A percentile compares a stretch with the other conserved stretches of the same genome.
Conservation (phyloP, 1,140 invertebrate species). For the Drosophila kanapiae region DNA sequence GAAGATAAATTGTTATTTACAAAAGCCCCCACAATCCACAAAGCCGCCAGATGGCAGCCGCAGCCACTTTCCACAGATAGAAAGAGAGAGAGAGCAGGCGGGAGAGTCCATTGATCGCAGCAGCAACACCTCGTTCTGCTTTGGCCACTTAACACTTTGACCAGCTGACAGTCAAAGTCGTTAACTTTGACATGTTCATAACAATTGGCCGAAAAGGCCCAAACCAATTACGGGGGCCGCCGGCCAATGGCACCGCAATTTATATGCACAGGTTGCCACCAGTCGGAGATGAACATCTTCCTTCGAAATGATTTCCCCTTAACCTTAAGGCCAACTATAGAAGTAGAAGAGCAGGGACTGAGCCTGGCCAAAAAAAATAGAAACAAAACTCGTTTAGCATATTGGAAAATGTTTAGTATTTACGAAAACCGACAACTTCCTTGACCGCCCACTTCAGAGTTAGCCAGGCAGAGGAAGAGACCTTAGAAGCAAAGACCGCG, state of each 20-base stretch:
- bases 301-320: slow-evolving; percentile 68
- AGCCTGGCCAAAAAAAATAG: slow-evolving; percentile 1
- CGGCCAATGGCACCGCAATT: slow-evolving; percentile 62
- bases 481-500: slow-evolving; percentile 28
- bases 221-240: slow-evolving; percentile 66
- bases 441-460: slow-evolving; percentile 76
- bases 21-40: slow-evolving; percentile 31
- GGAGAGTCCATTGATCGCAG: neutral
- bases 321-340: slow-evolving; percentile 69
- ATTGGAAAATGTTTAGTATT: slow-evolving; percentile 78
- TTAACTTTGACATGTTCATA: slow-evolving; percentile 83
- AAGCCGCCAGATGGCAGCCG: slow-evolving; percentile 32
- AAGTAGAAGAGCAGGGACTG: slow-evolving; percentile 61
- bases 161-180: slow-evolving; percentile 73
- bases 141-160: slow-evolving; percentile 72
- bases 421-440: slow-evolving; percentile 71
- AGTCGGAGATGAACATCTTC: slow-evolving; percentile 71
- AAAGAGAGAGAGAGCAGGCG: neutral
- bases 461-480: slow-evolving; percentile 7
- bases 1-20: slow-evolving; percentile 64
- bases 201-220: slow-evolving; percentile 71
- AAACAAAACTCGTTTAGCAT: slow-evolving; percentile 75
- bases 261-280: slow-evolving; percentile 55
- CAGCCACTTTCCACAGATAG: slow-evolving; percentile 19
- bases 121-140: slow-evolving; percentile 37